Evolutionary conservation across 2,113 vertebrate species (phyloP), one percentile per base, ranked within the genome.

Genomic region (Pseudolaguvia tuberculata): DNA sequence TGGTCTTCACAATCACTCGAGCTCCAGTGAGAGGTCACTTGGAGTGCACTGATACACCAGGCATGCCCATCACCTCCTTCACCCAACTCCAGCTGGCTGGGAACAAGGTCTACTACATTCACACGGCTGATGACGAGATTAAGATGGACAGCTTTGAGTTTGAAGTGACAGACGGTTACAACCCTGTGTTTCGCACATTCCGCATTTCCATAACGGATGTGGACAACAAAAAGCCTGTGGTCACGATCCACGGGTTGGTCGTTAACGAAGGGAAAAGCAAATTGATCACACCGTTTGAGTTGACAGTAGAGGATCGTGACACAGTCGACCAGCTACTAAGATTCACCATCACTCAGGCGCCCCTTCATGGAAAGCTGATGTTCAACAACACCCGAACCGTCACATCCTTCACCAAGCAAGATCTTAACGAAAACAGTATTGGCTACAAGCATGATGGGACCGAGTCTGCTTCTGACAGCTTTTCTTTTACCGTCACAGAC

Each of bases 81-180:
- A 94, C 93, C 25, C 96, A 98, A 71, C 93, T 98, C 11, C 91
- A 96, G 21, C 87, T 98, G 74, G 96, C 96, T 13, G 96, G 96
- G 14, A 98, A 91, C 88, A 98, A 98, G 85, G 56, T 98, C 77
- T 96, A 93, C 84, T 98, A 98, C 78, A 93, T 96, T 79, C 96
- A 98, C 80, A 98, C 95, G 0, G 89, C 95, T 0, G 94, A 96
- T 10, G 96, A 98, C 0, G 96, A 98, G 75, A 90, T 94, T 14
- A 98, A 95, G 86, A 95, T 94, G 93, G 96, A 98, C 82, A 97
- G 96, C 78, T 98, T 98, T 84, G 95, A 98, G 81, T 98, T 98
- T 78, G 92, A 98, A 81, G 95, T 98, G 78, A 98, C 95, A 0
- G 96, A 98, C 9, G 96, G 96, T 29, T 95, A 87, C 80, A 98